Evolutionary conservation across 2,888 invertebrate species (phyloP), one percentile per base, ranked within the genome.

Genomic region (Cheilosia grossa): DNA sequence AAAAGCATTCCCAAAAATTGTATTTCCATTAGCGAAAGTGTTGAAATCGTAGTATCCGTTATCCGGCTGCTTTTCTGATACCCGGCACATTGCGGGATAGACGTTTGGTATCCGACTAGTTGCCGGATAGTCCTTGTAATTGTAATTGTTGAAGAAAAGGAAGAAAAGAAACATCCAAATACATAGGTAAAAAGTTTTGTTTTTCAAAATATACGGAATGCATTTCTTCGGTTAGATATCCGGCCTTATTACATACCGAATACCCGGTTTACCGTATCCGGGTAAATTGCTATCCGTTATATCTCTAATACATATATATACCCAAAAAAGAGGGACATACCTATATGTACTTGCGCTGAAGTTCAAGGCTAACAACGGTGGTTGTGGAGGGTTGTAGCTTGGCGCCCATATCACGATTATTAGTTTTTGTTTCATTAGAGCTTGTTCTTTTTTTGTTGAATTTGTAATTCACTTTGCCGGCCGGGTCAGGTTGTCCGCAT

Each of bases 401-500:
- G 7, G 15, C 13, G 19, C 30, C 21, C 10, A 27, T 24, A 47
- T 49, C 37, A 49, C 47, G 37, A 33, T 61, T 80, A 72, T 73
- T 63, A 61, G 51, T 72, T 79, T 59, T 72, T 78, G 24, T 53
- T 70, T 64, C 30, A 44, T 64, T 53, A 49, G 64, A 21, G 30
- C 19, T 21, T 44, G 69, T 58, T 49, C 49, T 72, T 49, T 40
- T 56, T 49, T 51, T 74, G 44, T 72, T 80, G 59, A 58, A 72
- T 66, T 40, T 37, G 44, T 61, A 73, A 80, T 74, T 61, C 53
- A 80, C 59, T 67, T 73, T 59, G 44, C 51, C 40, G 47, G 30
- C 37, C 47, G 21, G 64, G 15, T 44, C 15, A n/a, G 27, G 53
- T 67, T 49, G 69, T 53, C 13, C 19, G 44, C 61, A 24, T 37